Evolutionary conservation across 64 coral and sea anemone species (phyloP), one percentile per base, ranked within the genome.

Genomic region (Dendrophyllia cribrosa): DNA sequence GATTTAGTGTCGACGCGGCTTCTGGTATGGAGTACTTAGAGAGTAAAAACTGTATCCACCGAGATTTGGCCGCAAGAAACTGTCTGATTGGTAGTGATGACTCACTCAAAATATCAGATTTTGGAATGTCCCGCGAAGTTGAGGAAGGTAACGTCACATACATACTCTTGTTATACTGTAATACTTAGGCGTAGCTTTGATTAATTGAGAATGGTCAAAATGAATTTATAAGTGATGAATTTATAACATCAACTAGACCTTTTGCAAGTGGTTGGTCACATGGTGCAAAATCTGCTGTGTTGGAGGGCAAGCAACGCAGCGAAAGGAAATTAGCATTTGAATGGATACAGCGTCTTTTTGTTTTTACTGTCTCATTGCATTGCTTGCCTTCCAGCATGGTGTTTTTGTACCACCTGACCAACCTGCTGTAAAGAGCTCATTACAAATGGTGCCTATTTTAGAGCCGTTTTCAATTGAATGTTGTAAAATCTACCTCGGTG

Each of bases 51-150:
- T 93, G 94, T 44, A 98, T 98, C 26, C 96, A 98, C 62, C 19
- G 96, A 74, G 96, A 98, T 58, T 73, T 98, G 20, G 96, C 96
- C 0, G 96, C 96, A 9, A 89, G 96, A 17, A 98, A 98, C 76
- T 98, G 96, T 56, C 55, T 98, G 58, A 91, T 98, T 68, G 90
- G 94, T n/a, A 78, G 88, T 21, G 63, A 71, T 9, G 94, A 98
- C 43, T 46, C 82, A 10, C 82, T 98, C n/a, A 98, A 98, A 61
- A 98, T 98, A 72, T 98, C 96, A 3, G 96, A 98, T 73, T 98
- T 98, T 91, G 96, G 96, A 58, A 98, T 98, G 96, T 98, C 96
- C 6, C 87, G 96, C 56, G 93, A 95, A 75, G 89, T 95, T 3
- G 95, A 96, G 26, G 95, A 96, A 93, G 93, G 96, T 98, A 60